Evolutionary conservation across 1,140 invertebrate genomes (phyloP).

Genomic region (Drosophila equinoxialis): DNA sequence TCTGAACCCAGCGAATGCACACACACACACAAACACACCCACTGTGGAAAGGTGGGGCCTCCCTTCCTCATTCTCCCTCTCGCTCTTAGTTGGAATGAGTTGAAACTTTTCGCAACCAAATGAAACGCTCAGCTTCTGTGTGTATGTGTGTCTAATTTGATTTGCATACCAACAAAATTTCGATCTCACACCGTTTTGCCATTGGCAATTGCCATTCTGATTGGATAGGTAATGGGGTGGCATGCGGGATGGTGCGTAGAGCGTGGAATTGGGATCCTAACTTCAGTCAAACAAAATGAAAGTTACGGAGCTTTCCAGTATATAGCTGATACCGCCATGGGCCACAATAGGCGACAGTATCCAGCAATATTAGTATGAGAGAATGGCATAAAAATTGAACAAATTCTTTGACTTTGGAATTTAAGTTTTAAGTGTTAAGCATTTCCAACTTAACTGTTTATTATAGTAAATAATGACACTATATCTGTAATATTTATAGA

Average conservation of each 20-base stretch:
- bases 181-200: constrained; percentile 49
- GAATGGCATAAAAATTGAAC: neutral
- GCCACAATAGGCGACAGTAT: neutral
- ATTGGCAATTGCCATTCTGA: constrained; percentile 14
- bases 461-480: too few species aligned
- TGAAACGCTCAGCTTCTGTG: constrained; percentile 18
- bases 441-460: too few species aligned
- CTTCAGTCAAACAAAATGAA: constrained; percentile 15
- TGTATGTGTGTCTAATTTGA: constrained; percentile 58
- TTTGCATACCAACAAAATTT: constrained; percentile 63
- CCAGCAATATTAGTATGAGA: too few species aligned
- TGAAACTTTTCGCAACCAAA: neutral
- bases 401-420: too few species aligned
- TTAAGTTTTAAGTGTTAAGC: too few species aligned
- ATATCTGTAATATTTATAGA: too few species aligned
- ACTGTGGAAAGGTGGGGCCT: constrained; percentile 1
- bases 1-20: neutral
- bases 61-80: too few species aligned
- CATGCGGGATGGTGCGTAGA: neutral
- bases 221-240: neutral
- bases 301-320: neutral
- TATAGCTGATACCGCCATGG: neutral
- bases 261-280: neutral
- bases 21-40: neutral
- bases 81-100: neutral